Evolutionary conservation across 1,140 invertebrate genomes (phyloP).

Genomic region (Drosophila rhopaloa): DNA sequence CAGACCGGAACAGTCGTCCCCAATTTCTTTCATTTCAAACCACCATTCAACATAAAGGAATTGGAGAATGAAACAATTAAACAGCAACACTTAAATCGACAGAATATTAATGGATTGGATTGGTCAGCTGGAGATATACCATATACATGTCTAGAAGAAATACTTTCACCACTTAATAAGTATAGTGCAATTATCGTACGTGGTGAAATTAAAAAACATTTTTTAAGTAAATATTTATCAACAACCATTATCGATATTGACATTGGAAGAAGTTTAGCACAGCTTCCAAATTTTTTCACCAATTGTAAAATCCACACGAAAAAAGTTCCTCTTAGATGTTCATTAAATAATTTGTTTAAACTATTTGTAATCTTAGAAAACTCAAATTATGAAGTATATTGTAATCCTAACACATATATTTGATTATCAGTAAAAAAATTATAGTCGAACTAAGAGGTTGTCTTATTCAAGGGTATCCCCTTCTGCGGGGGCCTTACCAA

Average conservation of each 20-base stretch:
- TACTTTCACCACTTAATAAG: background rate
- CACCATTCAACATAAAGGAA: no score
- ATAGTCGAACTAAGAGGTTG: no score
- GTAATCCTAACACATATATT: background rate
- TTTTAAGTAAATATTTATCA: background rate
- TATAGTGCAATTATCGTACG: background rate
- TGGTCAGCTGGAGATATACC: conserved; percentile 1
- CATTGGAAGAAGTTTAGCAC: background rate
- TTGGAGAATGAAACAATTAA: no score
- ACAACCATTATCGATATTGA: background rate
- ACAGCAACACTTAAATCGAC: background rate
- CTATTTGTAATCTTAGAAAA: background rate
- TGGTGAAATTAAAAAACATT: conserved; percentile 1
- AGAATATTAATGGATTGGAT: background rate
- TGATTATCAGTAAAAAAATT: background rate
- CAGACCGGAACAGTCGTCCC: no score
- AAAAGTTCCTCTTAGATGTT: background rate
- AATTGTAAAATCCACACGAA: background rate
- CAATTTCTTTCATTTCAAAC: no score
- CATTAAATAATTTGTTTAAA: background rate
- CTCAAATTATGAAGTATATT: background rate
- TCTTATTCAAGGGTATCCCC: no score
- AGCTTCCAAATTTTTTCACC: background rate
- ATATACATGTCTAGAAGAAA: background rate
- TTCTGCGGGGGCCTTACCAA: no score